Percentiles rank a stretch among this genome's conserved stretches.
These are phyloP conservation scores for Corvus cornix DNA, from an alignment of 2,113 vertebrate genomes.

Conservation along the genomic window DNA sequence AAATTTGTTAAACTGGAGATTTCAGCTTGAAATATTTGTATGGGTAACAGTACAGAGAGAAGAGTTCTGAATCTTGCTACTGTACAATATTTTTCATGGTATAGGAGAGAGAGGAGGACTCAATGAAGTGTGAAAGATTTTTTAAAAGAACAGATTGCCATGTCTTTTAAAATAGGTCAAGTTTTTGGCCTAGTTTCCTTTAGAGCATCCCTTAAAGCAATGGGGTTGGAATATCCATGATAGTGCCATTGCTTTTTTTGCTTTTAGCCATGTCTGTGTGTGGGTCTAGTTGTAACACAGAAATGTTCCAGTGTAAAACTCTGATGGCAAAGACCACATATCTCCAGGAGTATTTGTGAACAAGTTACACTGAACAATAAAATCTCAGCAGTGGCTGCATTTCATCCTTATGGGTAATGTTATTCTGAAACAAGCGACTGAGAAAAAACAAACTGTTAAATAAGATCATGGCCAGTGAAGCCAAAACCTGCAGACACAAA, in stretches of 20 bases:
- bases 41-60: not conserved
- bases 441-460: not conserved
- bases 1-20: not conserved
- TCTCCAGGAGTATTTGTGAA: not conserved
- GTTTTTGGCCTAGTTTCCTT: constrained; percentile 60
- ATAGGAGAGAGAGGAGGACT: not conserved
- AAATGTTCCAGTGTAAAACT: not conserved
- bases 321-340: not conserved
- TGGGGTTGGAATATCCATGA: not conserved
- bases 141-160: constrained; percentile 65
- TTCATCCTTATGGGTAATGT: not conserved
- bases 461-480: not conserved
- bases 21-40: not conserved
- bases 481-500: not conserved
- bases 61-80: not conserved
- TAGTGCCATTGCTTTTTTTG: not conserved
- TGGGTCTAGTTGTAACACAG: not conserved
- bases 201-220: constrained; percentile 45
- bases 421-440: not conserved
- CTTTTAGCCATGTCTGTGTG: not conserved
- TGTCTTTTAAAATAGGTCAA: constrained; percentile 66
- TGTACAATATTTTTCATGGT: constrained; percentile 2
- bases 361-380: not conserved
- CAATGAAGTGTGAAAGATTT: constrained; percentile 52
- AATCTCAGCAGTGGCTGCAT: not conserved